A percentile compares a stretch with the other conserved stretches of the same genome.
phyloP scores from a whole-genome alignment of 2,113 vertebrate species.

The Hymenochirus boettgeri region DNA sequence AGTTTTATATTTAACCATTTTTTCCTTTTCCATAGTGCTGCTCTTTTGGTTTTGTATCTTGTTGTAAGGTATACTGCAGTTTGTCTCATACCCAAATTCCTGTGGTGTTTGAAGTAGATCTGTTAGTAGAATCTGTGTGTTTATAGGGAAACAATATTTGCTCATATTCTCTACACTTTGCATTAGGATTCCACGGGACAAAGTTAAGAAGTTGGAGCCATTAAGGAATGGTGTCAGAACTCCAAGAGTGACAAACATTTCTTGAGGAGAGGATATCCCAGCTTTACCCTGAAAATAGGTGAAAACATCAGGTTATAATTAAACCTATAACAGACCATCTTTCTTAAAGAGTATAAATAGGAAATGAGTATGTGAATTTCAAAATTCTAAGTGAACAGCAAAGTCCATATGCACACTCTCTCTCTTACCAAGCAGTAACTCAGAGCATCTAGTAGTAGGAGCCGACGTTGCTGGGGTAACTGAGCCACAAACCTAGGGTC shows the following conservation, averaged over 20 bases:
- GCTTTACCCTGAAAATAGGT: slow-evolving; percentile 4
- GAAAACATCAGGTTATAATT: background rate
- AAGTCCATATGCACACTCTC: too few species aligned
- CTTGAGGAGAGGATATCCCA: background rate
- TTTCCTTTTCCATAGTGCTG: too few species aligned
- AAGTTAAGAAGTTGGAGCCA: slow-evolving; percentile 58
- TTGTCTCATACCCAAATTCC: slow-evolving; percentile 57
- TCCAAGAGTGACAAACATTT: slow-evolving; percentile 49
- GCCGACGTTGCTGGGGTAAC: slow-evolving; percentile 8
- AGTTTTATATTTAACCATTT: too few species aligned
- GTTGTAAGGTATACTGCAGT: background rate
- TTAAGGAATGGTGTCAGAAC: slow-evolving; percentile 64
- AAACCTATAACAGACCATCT: background rate
- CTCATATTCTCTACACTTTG: slow-evolving; percentile 55
- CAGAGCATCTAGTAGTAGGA: slow-evolving; percentile 12
- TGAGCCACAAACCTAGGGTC: slow-evolving; percentile 1
- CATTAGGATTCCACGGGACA: slow-evolving; percentile 60
- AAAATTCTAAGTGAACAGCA: too few species aligned
- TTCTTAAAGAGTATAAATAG: too few species aligned
- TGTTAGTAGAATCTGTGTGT: slow-evolving; percentile 58
- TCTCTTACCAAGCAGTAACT: slow-evolving; percentile 7
- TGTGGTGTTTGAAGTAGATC: slow-evolving; percentile 57
- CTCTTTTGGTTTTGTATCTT: background rate
- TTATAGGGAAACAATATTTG: slow-evolving; percentile 58
- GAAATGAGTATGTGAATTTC: too few species aligned